These are phyloP conservation scores for Dasypolia templi DNA, from an alignment of 2,888 invertebrate species.

Conservation along the genomic window DNA sequence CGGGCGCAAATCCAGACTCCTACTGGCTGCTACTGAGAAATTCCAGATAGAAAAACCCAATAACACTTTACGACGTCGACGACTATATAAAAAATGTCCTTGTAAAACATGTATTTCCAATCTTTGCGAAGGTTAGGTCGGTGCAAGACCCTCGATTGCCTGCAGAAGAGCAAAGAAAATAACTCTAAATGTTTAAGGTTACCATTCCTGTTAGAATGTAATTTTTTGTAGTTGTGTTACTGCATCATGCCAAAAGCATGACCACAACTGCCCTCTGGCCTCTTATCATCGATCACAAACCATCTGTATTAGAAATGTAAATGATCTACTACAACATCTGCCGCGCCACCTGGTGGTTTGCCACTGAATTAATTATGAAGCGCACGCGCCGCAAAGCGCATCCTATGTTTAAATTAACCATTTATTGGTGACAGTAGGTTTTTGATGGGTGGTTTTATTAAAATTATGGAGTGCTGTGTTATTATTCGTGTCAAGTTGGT, in stretches of 20 bases:
- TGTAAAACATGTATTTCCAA: too few relatives aligned
- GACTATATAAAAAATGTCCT: too few relatives aligned
- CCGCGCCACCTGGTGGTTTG: conserved; percentile 85
- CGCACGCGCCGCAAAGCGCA: conserved; percentile 77
- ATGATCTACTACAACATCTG: conserved; percentile 81
- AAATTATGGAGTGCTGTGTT: conserved; percentile 25
- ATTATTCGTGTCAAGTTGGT: conserved; percentile 22
- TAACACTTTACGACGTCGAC: too few relatives aligned
- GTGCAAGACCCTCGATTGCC: too few relatives aligned
- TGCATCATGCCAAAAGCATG: conserved; percentile 25
- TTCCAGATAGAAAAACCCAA: too few relatives aligned
- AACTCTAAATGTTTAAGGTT: too few relatives aligned
- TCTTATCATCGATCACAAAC: conserved; percentile 66
- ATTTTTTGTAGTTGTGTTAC: too few relatives aligned
- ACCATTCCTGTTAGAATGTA: too few relatives aligned
- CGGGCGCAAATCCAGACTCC: too few relatives aligned
- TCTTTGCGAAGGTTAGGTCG: too few relatives aligned
- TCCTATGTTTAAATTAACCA: conserved; percentile 63
- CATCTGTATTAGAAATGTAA: conserved; percentile 77
- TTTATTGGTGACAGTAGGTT: conserved; percentile 58
- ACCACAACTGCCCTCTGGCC: conserved; percentile 54
- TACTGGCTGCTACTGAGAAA: too few relatives aligned
- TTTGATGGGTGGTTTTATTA: conserved; percentile 31
- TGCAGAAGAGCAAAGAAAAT: too few relatives aligned
- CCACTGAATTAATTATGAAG: conserved; percentile 85